phyloP scores from a whole-genome alignment of 2,888 invertebrate genomes.

The Sturmia bella region DNA sequence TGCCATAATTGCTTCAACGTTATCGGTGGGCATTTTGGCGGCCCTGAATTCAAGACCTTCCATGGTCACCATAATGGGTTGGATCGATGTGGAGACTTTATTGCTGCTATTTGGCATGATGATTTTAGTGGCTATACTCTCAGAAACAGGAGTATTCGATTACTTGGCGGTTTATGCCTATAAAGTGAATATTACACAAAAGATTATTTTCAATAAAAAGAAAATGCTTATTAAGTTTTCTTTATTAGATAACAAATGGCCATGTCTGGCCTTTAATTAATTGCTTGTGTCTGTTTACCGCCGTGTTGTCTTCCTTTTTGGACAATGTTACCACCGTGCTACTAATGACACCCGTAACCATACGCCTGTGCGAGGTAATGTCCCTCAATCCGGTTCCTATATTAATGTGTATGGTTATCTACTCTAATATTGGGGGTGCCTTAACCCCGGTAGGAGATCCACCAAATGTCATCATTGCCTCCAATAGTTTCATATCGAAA shows the following conservation, averaged over 20 bases:
- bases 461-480: conserved; percentile 84
- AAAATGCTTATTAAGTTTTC: background rate
- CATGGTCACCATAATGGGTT: conserved; percentile 86
- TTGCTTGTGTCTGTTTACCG: conserved; percentile 87
- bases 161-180: conserved; percentile 88
- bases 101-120: conserved; percentile 90
- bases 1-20: conserved; percentile 88
- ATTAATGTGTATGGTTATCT: conserved; percentile 93
- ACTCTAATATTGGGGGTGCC: conserved; percentile 95
- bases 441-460: conserved; percentile 96
- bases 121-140: conserved; percentile 89
- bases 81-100: conserved; percentile 89
- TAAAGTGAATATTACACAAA: conserved; percentile 82
- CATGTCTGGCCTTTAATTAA: conserved; percentile 89
- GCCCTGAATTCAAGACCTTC: conserved; percentile 87
- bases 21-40: conserved; percentile 87
- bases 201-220: too few species aligned
- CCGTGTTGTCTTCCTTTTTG: conserved; percentile 87
- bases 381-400: conserved; percentile 93
- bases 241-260: conserved; percentile 85
- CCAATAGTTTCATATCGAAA: conserved; percentile 81
- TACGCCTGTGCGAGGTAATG: conserved; percentile 93
- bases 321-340: conserved; percentile 91
- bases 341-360: conserved; percentile 89
- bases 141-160: conserved; percentile 91